phyloP scores from a whole-genome alignment of 2,888 invertebrate genomes.

The Caenorhabditis macrosperma region DNA sequence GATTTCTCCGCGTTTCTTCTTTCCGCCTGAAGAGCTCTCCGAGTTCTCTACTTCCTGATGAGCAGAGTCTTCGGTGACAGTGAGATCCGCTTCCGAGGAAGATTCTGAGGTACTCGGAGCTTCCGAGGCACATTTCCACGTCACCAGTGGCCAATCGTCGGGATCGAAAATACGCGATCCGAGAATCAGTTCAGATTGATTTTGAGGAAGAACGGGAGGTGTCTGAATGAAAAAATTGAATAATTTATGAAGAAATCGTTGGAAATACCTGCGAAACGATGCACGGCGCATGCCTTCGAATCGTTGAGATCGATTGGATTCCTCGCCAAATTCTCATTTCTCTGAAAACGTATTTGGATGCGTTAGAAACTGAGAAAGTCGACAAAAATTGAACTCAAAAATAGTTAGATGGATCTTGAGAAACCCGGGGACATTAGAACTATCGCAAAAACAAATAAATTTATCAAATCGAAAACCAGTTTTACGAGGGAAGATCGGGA shows the following conservation, averaged over 20 bases:
- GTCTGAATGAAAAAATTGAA: too few species aligned
- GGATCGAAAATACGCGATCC: conserved; percentile 22
- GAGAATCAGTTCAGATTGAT: neutral
- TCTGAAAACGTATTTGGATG: neutral
- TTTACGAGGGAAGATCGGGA: neutral
- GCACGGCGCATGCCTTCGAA: neutral
- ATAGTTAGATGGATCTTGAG: neutral
- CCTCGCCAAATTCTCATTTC: conserved; percentile 3
- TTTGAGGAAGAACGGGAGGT: neutral
- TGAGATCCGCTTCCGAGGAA: neutral
- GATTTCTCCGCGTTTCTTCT: conserved; percentile 12
- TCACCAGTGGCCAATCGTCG: conserved; percentile 11
- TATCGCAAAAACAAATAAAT: neutral
- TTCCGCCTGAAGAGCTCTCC: neutral
- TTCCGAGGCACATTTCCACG: conserved; percentile 5
- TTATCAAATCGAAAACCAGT: neutral
- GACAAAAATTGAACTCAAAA: neutral
- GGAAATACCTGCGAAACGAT: too few species aligned
- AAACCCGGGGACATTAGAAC: too few species aligned
- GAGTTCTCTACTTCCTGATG: neutral
- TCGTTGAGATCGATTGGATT: neutral
- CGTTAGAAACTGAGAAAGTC: neutral
- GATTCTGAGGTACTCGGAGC: neutral
- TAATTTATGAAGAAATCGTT: too few species aligned
- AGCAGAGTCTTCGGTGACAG: neutral